Base-by-base conservation (phyloP, 2,113 vertebrate genomes). In the Ceratotherium simum region DNA sequence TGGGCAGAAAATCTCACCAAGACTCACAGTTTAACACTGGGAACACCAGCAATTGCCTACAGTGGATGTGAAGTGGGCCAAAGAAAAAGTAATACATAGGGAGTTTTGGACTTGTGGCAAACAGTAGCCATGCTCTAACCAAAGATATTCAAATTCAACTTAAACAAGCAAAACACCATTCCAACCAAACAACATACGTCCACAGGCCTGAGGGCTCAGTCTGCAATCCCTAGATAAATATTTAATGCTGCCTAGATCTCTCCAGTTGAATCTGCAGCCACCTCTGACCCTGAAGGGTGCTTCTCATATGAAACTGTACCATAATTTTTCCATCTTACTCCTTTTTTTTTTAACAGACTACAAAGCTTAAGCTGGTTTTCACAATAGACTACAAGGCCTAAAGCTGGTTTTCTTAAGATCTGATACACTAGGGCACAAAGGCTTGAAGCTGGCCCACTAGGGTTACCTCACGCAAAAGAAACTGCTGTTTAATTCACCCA, bases 131-230 rank as follows among this genome's bases (percentile, higher is more conserved):
- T 75, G 7, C 4, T 36, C 21, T 17, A 5, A 75, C 10, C 27
- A 85, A 60, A 90, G 36, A 69, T 39, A 67, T 4, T 58, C 20
- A 89, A 21, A 79, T 76, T 83, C 58, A 93, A 62, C 42, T 46
- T 86, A 39, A 65, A 85, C 31, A 86, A 4, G 39, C 14, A 46
- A 87, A 94, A 42, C 4, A 16, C 1, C 36, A 51, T 67, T 58
- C 17, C 20, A 84, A 29, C 39, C 18, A 76, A 89, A 81, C 8
- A 64, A 46, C 23, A 0, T 23, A n/a, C 2, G 1, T 58, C 62
- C 10, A 0, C 8, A 46, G 9, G 13, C 23, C 33, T n/a, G 27
- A 1, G 0, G 23, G 11, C 18, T 67, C 9, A 7, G 13, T 65
- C 3, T 95, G 11, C 3, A 73, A 5, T 17, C 3, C 67, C 48